Base-by-base conservation (phyloP, 2,113 vertebrate genomes). In the Corydoras maculifer region DNA sequence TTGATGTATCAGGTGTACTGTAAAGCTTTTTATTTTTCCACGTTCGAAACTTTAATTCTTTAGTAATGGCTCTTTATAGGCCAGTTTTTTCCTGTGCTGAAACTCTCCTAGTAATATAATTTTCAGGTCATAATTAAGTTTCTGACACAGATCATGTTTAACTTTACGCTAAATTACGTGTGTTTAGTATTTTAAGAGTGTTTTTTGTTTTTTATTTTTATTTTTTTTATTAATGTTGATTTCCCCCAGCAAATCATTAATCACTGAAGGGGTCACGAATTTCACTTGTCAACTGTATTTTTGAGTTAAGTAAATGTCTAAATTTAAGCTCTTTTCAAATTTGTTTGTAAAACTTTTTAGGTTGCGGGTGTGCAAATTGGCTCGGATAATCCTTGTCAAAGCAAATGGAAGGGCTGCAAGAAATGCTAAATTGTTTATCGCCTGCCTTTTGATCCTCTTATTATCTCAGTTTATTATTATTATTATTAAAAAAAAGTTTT, bases 1-100 rank as follows among this genome's bases (percentile, higher is more conserved):
- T 25, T 70, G 69, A 29, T 75, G 58, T 62, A 25, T 25, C 50
- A 63, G 72, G 54, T 70, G 32, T 31, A 30, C 54, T 68, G 49
- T 15, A 55, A 18, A 55, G 55, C 65, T 70, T 62, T 66, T 62
- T 53, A 53, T 51, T 53, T 14, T 50, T 62, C 6, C 18, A 53
- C 14, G 13, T 25, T 49, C 43, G 2, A 43, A 43, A 43, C 65
- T 55, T 64, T 69, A 68, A 51, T 73, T 55, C 29, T 31, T 14
- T 72, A 49, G 10, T 64, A 13, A 65, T 15, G 8, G 10, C 58
- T 9, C 29, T 60, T 60, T 29, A 51, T 12, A 11, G 50, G 5
- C 29, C 5, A 15, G 14, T 48, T 32, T 14, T 31, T 53, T 14
- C 61, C 12, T 15, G 11, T 53, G 49, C 10, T 60, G 51, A 35